These are phyloP conservation scores for Leptinotarsa juncta DNA, from an alignment of 2,888 invertebrate genomes.

Conservation along the genomic window DNA sequence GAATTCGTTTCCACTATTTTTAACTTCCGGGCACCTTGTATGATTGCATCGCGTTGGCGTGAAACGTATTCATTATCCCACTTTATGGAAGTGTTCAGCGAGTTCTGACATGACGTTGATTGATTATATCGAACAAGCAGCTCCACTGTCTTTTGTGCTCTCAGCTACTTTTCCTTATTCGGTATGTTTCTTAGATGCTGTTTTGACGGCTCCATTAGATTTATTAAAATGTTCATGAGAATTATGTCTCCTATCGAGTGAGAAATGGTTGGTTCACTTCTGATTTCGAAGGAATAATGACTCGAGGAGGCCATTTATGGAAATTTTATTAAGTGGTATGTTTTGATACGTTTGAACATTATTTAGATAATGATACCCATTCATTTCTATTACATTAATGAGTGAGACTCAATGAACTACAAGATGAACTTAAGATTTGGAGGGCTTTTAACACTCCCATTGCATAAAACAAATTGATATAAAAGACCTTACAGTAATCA, in stretches of 20 bases:
- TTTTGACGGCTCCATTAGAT: conserved; percentile 29
- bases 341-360: neutral
- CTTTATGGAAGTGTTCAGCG: conserved; percentile 51
- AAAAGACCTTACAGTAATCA: no score
- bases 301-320: neutral
- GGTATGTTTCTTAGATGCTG: conserved; percentile 24
- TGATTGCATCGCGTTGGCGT: conserved; percentile 28
- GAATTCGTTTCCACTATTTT: neutral
- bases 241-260: conserved; percentile 11
- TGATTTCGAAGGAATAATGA: conserved; percentile 6
- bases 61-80: conserved; percentile 53
- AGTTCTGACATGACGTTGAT: conserved; percentile 53
- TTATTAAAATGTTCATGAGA: conserved; percentile 30
- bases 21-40: conserved; percentile 11
- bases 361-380: neutral
- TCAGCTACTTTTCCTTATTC: conserved; percentile 23
- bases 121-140: conserved; percentile 45
- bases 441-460: no score
- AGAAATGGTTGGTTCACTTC: conserved; percentile 6
- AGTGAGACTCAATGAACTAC: no score
- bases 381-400: no score
- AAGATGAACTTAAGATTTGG: no score
- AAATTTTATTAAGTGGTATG: neutral
- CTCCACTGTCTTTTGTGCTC: conserved; percentile 39
- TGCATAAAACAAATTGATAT: no score